Evolutionary conservation across 2,888 invertebrate species (phyloP), one percentile per base, ranked within the genome.

Genomic region (Papilio gigon): DNA sequence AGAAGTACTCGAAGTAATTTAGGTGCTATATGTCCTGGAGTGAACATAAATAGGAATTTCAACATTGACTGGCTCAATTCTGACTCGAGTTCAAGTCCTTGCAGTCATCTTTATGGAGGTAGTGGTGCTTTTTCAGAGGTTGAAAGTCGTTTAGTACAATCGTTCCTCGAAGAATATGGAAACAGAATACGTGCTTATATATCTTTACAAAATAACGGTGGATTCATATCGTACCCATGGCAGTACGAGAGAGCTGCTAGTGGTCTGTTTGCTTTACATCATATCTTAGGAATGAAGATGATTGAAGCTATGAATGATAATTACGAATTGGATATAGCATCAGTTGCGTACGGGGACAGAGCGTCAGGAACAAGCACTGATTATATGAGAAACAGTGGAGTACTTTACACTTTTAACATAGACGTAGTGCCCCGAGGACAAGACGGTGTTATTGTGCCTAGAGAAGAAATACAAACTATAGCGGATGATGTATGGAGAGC

Each of bases 21-120:
- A 0, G 89, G 85, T 12, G 65, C 81, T 0, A 77, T 82, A 0
- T 96, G 96, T 74, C 85, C 87, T 1, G 97, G 97, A 0, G 94
- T 94, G 0, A 96, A 97, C 82, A 93, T 94, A 3, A 96, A 97
- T 80, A 88, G 97, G 3, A 97, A 97, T 82, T 97, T 95, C 75
- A 95, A 93, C 64, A 93, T 93, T 70, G 93, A 94, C 71, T 96
- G 96, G 96, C 93, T 91, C 83, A 88, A 86, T 83, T 92, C 84
- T 64, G 95, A 93, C 62, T 91, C 94, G 4, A 94, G 93, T 67
- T 82, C 82, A 1, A 89, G 93, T 65, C 93, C 93, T 6, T 96
- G 96, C 80, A 85, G 89, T 9, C 94, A 95, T 2, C 90, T 93
- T 0, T 96, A 90, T 80, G 93, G 93, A 14, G 96, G 96, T 0